A percentile compares a stretch with the other conserved stretches of the same genome.
Conservation (phyloP, 1,140 invertebrate species). For the Geopemphigus sp. region DNA sequence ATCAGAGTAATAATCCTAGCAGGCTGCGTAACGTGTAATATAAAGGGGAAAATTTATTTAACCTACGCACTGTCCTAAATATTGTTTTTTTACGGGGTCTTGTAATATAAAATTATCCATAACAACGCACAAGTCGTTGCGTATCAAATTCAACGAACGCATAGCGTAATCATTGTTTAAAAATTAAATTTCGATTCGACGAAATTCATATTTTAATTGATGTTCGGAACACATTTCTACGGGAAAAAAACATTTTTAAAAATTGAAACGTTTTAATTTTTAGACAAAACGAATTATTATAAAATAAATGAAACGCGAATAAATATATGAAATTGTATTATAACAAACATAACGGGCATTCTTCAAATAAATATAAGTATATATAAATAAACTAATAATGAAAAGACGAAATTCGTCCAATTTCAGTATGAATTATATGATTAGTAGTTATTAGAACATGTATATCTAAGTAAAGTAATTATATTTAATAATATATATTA, state of each 20-base stretch:
- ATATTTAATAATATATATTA: neutral
- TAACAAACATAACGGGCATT: no score
- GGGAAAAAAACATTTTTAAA: neutral
- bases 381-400: no score
- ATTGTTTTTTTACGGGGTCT: neutral
- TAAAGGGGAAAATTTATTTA: neutral
- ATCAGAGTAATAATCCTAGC: neutral
- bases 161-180: neutral
- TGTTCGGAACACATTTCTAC: neutral
- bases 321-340: no score
- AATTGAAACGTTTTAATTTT: neutral
- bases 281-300: neutral
- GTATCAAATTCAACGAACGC: neutral
- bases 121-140: neutral
- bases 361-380: no score
- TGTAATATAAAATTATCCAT: neutral
- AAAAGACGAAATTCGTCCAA: no score
- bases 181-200: neutral
- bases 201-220: neutral
- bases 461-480: no score
- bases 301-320: neutral
- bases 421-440: no score
- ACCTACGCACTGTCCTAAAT: neutral
- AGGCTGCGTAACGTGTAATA: neutral
- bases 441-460: no score